A percentile compares a stretch with the other conserved stretches of the same genome.
These are phyloP conservation scores for Telenomus remus DNA, from an alignment of 1,140 invertebrate genomes.

Conservation along the genomic window DNA sequence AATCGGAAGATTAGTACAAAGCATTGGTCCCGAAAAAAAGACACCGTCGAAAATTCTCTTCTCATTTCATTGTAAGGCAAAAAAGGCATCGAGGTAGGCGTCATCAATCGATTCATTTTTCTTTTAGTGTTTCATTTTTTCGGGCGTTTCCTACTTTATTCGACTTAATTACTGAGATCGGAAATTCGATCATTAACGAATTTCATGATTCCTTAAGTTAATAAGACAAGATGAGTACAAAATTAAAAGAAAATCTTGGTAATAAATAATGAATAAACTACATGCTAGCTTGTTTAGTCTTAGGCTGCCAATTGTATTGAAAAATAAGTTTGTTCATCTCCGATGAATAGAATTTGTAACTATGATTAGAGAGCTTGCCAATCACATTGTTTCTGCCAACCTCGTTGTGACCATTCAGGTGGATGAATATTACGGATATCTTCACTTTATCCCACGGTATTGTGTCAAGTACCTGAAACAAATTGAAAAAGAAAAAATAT, in stretches of 20 bases:
- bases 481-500: slow-evolving; percentile 31
- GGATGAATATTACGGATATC: slow-evolving; percentile 71
- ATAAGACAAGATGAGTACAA: slow-evolving; percentile 12
- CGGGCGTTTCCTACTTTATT: not conserved
- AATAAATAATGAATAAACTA: not conserved
- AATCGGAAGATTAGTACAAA: too few relatives aligned
- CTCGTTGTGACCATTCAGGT: slow-evolving; percentile 70
- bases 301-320: slow-evolving; percentile 65
- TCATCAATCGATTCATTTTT: too few relatives aligned
- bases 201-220: slow-evolving; percentile 24
- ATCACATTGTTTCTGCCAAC: slow-evolving; percentile 67
- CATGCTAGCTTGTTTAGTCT: slow-evolving; percentile 59
- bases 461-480: slow-evolving; percentile 70
- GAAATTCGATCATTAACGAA: slow-evolving; percentile 47
- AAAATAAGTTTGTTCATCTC: slow-evolving; percentile 70
- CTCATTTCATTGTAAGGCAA: too few relatives aligned
- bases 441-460: slow-evolving; percentile 72
- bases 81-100: too few relatives aligned
- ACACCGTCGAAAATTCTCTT: too few relatives aligned
- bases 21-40: too few relatives aligned
- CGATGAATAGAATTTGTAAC: slow-evolving; percentile 64
- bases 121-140: too few relatives aligned
- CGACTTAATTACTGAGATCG: slow-evolving; percentile 24
- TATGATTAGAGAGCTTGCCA: slow-evolving; percentile 64
- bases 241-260: slow-evolving; percentile 9